A percentile compares a stretch with the other conserved stretches of the same genome.
These are phyloP conservation scores for Papilio helenus DNA, from an alignment of 1,140 invertebrate genomes.

Conservation along the genomic window DNA sequence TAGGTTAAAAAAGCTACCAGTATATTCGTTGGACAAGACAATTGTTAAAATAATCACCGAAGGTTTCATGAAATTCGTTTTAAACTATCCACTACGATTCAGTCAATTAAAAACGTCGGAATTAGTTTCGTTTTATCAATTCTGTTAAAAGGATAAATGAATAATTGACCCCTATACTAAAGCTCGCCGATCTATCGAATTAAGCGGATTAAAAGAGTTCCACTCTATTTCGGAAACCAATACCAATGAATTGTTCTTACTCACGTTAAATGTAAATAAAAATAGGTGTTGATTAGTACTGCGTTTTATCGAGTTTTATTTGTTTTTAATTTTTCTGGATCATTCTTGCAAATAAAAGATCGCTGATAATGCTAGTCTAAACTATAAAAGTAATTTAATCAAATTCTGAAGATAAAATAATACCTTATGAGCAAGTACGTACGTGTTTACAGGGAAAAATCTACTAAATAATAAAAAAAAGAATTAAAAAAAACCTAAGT, in stretches of 20 bases:
- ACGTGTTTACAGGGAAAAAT: constrained; percentile 16
- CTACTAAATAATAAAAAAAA: not conserved
- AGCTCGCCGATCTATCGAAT: constrained; percentile 77
- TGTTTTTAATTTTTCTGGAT: not conserved
- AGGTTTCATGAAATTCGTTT: constrained; percentile 62
- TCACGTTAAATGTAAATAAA: constrained; percentile 13
- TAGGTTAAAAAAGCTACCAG: too few species aligned
- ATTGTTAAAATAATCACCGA: constrained; percentile 40
- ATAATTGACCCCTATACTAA: constrained; percentile 80
- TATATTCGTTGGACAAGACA: not conserved
- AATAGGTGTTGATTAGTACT: not conserved
- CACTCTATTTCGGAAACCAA: constrained; percentile 58
- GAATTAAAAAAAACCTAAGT: constrained; percentile 13
- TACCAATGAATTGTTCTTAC: constrained; percentile 26
- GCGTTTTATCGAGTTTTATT: not conserved
- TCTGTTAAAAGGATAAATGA: constrained; percentile 82
- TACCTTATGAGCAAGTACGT: not conserved
- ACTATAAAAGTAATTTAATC: not conserved
- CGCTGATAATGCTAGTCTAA: not conserved
- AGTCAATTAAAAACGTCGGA: constrained; percentile 79
- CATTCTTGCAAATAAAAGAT: not conserved
- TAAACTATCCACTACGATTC: constrained; percentile 67
- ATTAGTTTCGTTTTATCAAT: constrained; percentile 81
- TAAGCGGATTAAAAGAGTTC: constrained; percentile 72
- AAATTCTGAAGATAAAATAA: not conserved